These are phyloP conservation scores for Lobophora halterata DNA, from an alignment of 2,888 invertebrate species.

Conservation along the genomic window DNA sequence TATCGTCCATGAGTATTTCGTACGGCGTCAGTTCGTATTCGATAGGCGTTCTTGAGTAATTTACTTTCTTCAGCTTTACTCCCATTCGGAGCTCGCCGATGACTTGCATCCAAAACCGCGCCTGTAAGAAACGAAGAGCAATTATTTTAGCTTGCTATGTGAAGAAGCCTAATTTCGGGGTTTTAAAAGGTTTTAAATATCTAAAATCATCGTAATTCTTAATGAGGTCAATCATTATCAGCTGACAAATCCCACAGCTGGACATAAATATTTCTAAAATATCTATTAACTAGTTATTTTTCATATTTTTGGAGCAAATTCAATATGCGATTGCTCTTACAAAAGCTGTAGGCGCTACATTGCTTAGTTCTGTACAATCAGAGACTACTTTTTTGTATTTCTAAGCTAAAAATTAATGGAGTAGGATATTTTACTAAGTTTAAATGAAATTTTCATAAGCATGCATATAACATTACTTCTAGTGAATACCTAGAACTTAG, in stretches of 20 bases:
- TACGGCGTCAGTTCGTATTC: slow-evolving; percentile 98
- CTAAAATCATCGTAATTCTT: no score
- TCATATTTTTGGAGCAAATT: no score
- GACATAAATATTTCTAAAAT: no score
- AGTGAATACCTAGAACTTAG: no score
- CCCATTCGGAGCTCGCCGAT: slow-evolving; percentile 95
- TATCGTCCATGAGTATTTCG: slow-evolving; percentile 98
- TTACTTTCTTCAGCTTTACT: slow-evolving; percentile 94
- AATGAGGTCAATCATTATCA: no score
- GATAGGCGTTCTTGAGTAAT: slow-evolving; percentile 87
- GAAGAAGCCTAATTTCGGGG: slow-evolving; percentile 34
- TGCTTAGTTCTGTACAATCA: slow-evolving; percentile 1
- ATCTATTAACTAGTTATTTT: no score
- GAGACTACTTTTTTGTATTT: no score
- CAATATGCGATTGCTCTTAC: slow-evolving; percentile 29
- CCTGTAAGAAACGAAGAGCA: slow-evolving; percentile 78
- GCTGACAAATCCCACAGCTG: no score
- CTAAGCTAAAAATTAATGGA: no score
- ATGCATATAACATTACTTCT: no score
- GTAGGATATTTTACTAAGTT: no score
- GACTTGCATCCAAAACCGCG: slow-evolving; percentile 97
- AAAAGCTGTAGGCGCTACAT: slow-evolving; percentile 20
- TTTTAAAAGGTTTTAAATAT: no score
- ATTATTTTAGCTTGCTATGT: slow-evolving; percentile 41
- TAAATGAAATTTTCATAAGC: not conserved